Conservation (phyloP, 2,113 vertebrate species). For the Poeciliopsis retropinna region DNA sequence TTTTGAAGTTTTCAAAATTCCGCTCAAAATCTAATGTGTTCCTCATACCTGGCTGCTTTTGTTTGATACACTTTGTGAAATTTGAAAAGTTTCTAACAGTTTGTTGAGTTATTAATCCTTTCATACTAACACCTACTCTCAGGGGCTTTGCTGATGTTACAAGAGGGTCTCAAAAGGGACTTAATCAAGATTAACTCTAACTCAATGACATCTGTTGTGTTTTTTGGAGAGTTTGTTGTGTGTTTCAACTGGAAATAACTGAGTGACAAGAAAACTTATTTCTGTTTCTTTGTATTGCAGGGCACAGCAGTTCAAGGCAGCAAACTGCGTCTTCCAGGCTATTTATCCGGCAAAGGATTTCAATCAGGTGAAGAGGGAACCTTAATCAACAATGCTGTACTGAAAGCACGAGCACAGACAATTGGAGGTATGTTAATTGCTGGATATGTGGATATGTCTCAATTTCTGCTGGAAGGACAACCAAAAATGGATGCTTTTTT, state of each 20-base stretch:
- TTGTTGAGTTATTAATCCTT: slow-evolving; percentile 3
- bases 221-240: background rate
- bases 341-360: slow-evolving; percentile 95
- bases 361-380: slow-evolving; percentile 91
- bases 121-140: slow-evolving; percentile 26
- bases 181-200: slow-evolving; percentile 2
- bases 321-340: slow-evolving; percentile 94
- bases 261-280: background rate
- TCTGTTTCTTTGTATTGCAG: slow-evolving; percentile 66
- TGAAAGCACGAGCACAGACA: slow-evolving; percentile 88
- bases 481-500: too few relatives aligned
- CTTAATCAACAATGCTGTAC: slow-evolving; percentile 88
- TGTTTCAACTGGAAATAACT: background rate
- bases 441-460: background rate
- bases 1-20: slow-evolving; percentile 28
- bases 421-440: slow-evolving; percentile 78
- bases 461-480: background rate
- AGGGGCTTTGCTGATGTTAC: background rate
- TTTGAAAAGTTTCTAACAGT: background rate
- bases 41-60: slow-evolving; percentile 13
- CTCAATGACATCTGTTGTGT: background rate
- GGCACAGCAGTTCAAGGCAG: slow-evolving; percentile 93
- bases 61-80: background rate
- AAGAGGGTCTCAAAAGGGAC: background rate
- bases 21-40: slow-evolving; percentile 23